Evolutionary conservation across 2,797 vertebrate genomes (phyloP).

Genomic region (Cuculus canorus): DNA sequence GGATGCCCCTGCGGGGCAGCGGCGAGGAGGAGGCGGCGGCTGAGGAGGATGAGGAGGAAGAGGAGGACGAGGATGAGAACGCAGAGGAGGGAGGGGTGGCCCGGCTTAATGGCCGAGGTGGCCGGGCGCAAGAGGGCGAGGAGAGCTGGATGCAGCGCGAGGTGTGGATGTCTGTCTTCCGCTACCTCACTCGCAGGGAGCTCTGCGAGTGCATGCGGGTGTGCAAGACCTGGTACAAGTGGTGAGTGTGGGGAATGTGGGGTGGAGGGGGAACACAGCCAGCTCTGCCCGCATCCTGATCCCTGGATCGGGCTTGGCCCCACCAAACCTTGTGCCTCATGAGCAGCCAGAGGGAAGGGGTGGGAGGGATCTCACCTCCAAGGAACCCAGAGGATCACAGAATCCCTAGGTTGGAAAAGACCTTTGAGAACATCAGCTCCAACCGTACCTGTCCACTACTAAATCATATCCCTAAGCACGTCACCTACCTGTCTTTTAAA

Average conservation of each 20-base stretch:
- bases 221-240: constrained; percentile 99
- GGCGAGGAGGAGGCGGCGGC: constrained; percentile 68
- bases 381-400: too few species aligned
- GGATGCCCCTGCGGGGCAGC: constrained; percentile 67
- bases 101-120: constrained; percentile 83
- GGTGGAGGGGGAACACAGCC: background rate
- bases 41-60: constrained; percentile 76
- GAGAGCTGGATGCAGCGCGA: constrained; percentile 92
- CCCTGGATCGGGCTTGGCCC: fast-evolving
- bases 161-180: constrained; percentile 98
- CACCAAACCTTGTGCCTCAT: too few species aligned
- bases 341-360: too few species aligned
- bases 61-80: constrained; percentile 71
- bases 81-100: constrained; percentile 75
- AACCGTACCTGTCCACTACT: too few species aligned
- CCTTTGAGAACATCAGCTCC: too few species aligned
- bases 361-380: background rate
- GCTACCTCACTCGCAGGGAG: constrained; percentile 92
- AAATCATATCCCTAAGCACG: too few species aligned
- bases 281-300: background rate
- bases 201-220: constrained; percentile 98
- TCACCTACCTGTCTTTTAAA: too few species aligned
- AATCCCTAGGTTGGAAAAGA: too few species aligned
- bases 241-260: constrained; percentile 82
- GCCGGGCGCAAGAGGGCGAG: constrained; percentile 81